Evolutionary conservation across 2,888 invertebrate species (phyloP).

Genomic region (Lordiphosa andalusiaca): DNA sequence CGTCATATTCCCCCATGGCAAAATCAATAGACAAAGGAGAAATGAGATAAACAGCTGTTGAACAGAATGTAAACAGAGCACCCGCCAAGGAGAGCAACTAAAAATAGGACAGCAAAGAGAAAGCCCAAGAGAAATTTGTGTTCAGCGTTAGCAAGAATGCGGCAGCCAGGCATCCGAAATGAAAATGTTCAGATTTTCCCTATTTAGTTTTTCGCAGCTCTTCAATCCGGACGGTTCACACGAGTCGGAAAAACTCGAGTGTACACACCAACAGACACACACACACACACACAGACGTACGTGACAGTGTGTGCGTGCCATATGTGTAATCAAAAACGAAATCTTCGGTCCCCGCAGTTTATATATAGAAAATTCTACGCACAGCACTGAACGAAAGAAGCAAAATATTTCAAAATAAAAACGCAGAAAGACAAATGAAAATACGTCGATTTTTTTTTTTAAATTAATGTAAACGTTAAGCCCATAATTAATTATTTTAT

Average conservation of each 20-base stretch:
- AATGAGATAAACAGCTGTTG: conserved; percentile 30
- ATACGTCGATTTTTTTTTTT: conserved; percentile 18
- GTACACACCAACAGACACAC: conserved; percentile 10
- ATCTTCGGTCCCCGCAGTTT: conserved; percentile 59
- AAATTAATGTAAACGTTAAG: conserved; percentile 2
- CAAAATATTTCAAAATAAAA: conserved; percentile 58
- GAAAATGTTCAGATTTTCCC: conserved; percentile 36
- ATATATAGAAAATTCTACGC: conserved; percentile 79
- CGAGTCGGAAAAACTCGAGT: conserved; percentile 34
- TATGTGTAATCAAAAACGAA: conserved; percentile 64
- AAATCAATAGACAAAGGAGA: conserved; percentile 56
- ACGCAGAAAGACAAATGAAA: conserved; percentile 34
- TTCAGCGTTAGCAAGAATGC: conserved; percentile 3
- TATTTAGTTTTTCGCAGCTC: conserved; percentile 73
- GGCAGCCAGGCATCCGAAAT: conserved; percentile 15
- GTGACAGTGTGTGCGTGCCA: conserved; percentile 58
- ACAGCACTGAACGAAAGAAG: conserved; percentile 71
- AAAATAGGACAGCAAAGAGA: conserved; percentile 36
- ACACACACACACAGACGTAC: conserved; percentile 14
- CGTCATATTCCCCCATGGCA: conserved; percentile 45
- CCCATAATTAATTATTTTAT: conserved; percentile 22
- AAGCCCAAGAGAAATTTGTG: neutral
- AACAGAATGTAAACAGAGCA: conserved; percentile 54
- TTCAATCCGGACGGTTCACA: conserved; percentile 68
- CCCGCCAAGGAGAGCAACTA: conserved; percentile 17